phyloP scores from a whole-genome alignment of 2,113 vertebrate species.

The Taurulus bubalis region DNA sequence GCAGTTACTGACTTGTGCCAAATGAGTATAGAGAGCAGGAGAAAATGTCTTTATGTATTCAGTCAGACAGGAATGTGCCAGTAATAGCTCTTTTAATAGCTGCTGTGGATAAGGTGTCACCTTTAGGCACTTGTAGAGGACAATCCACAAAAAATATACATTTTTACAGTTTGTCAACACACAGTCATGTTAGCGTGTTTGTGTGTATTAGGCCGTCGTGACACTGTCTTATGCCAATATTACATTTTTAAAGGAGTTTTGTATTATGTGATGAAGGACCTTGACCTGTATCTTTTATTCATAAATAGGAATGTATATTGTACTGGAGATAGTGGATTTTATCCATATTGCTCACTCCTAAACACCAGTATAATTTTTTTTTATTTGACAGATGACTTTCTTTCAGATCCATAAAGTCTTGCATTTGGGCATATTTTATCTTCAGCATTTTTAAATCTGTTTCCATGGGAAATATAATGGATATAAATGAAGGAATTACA shows the following conservation, averaged over 20 bases:
- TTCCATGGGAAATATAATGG: not conserved
- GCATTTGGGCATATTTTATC: not conserved
- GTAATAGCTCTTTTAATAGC: not conserved
- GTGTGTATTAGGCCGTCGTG: not conserved
- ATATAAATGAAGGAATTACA: not conserved
- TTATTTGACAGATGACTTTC: not conserved
- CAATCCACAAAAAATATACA: not conserved
- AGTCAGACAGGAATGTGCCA: not conserved
- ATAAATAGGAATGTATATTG: not conserved
- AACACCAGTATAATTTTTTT: not conserved
- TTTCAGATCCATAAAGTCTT: not conserved
- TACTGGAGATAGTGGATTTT: not conserved
- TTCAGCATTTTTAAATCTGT: not conserved
- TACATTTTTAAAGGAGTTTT: not conserved
- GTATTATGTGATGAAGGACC: not conserved
- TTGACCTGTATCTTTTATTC: not conserved
- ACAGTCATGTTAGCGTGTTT: not conserved
- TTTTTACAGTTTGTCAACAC: not conserved
- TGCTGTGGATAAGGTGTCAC: not conserved
- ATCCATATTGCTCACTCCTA: not conserved
- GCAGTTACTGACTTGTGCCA: not conserved
- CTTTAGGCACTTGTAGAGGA: not conserved
- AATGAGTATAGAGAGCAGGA: not conserved
- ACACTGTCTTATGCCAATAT: not conserved
- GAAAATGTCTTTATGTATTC: not conserved